Base-by-base conservation (phyloP, 1,140 invertebrate species). In the Lordiphosa stackelbergi region DNA sequence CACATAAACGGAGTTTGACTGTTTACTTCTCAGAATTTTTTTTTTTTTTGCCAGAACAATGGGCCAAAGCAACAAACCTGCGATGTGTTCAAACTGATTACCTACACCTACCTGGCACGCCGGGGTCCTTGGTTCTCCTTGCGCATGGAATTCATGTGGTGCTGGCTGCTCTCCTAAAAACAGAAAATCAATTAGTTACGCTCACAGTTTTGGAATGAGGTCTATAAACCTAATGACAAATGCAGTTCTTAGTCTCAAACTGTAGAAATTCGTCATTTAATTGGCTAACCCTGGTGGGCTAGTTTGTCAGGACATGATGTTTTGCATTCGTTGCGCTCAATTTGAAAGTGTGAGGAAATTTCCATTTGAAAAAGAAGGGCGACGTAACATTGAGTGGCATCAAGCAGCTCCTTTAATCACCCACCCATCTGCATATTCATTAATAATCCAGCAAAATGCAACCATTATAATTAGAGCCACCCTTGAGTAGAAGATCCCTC, bases 121-220 rank as follows among this genome's bases (percentile, higher is more conserved):
- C 38, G 12, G 56, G 41, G 11, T 49, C 53, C 38, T 24, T 43
- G n/a, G 35, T 8, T 35, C 42, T 59, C 49, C 41, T 53, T 11
- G 22, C 38, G 22, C 38, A 42, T 59, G 54, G 42, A 56, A 43
- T 69, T 24, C 55, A 48, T 49, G 49, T 59, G 47, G 49, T 57
- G 52, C 38, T 53, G 37, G 37, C 38, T 55, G 37, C 38, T 55
- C 52, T 37, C 24, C 52, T 42, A 56, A 42, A 69, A 54, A 53
- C 72, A 60, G 74, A 70, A 81, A 85, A 85, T 85, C 81, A 85
- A 85, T 85, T 85, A 81, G 81, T 53, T 66, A 64, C 66, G 81
- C 81, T 75, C 53, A 40, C 37, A 28, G 53, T 11, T 47, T 16
- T 59, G 49, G 42, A 49, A 51, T 38, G 51, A 40, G 52, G 40